Percentiles rank a stretch among this genome's conserved stretches.
phyloP scores from a whole-genome alignment of 1,140 invertebrate genomes.

The Papilio aristodemus region DNA sequence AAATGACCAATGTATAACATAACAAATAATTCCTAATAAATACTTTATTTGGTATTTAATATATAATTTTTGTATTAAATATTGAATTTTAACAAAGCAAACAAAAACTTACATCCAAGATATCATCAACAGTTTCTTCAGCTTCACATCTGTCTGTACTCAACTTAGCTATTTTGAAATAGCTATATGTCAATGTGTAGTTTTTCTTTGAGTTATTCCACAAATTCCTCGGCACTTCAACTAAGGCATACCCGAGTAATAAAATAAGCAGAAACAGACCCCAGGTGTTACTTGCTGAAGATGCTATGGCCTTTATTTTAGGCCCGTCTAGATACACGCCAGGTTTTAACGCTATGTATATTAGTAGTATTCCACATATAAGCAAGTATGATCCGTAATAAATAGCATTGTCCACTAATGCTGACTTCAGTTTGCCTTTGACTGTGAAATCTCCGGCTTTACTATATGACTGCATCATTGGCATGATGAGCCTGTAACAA shows the following conservation, averaged over 20 bases:
- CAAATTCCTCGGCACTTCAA: conserved; percentile 95
- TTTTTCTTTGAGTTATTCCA: conserved; percentile 92
- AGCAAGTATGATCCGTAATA: conserved; percentile 99
- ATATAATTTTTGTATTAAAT: too few species aligned
- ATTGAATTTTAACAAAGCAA: neutral
- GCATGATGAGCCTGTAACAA: conserved; percentile 92
- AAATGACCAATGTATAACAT: too few species aligned
- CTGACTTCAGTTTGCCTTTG: conserved; percentile 96
- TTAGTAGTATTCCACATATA: conserved; percentile 96
- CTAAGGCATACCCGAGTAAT: conserved; percentile 97
- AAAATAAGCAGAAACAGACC: conserved; percentile 97
- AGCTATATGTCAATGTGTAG: conserved; percentile 92
- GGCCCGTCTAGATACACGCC: conserved; percentile 94
- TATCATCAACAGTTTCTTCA: conserved; percentile 97
- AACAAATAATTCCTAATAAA: too few species aligned
- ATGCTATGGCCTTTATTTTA: conserved; percentile 97
- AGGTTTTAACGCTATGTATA: conserved; percentile 96
- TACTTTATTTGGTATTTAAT: too few species aligned
- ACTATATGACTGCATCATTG: conserved; percentile 99
- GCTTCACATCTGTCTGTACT: conserved; percentile 98
- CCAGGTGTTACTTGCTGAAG: conserved; percentile 99
- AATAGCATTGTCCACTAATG: conserved; percentile 97
- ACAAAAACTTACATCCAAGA: conserved; percentile 88
- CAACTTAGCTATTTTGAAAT: conserved; percentile 98
- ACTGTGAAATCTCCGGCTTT: conserved; percentile 98